These are phyloP conservation scores for Tillus elongatus DNA, from an alignment of 2,888 invertebrate genomes.

Conservation along the genomic window DNA sequence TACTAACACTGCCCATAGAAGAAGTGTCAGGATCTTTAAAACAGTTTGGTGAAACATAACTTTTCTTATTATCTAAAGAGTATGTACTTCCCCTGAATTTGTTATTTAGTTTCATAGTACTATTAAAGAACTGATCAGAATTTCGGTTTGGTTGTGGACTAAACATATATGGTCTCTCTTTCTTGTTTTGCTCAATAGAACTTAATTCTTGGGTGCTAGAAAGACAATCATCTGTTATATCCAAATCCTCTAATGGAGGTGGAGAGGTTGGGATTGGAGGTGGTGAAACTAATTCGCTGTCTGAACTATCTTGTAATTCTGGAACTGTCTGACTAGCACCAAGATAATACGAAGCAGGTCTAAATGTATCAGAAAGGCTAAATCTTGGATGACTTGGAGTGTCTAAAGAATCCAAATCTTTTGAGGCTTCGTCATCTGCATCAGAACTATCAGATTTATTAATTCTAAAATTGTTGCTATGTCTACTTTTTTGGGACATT, in stretches of 20 bases:
- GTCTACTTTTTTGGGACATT: constrained; percentile 41
- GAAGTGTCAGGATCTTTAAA: constrained; percentile 24
- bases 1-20: constrained; percentile 28
- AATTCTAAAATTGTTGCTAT: constrained; percentile 26
- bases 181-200: constrained; percentile 20
- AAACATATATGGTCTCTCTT: constrained; percentile 11
- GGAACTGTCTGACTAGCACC: constrained; percentile 57
- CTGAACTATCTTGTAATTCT: constrained; percentile 69
- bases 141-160: constrained; percentile 19
- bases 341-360: constrained; percentile 80
- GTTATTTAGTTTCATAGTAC: constrained; percentile 18
- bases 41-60: constrained; percentile 18
- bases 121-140: constrained; percentile 28
- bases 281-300: constrained; percentile 69
- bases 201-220: constrained; percentile 18
- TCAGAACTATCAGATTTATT: constrained; percentile 65
- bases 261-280: constrained; percentile 70
- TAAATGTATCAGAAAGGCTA: constrained; percentile 78
- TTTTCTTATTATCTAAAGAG: constrained; percentile 20
- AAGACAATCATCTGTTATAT: constrained; percentile 38
- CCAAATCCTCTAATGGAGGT: constrained; percentile 63
- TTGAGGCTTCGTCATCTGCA: constrained; percentile 73
- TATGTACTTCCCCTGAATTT: constrained; percentile 17
- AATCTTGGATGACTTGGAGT: constrained; percentile 66
- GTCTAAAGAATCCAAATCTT: constrained; percentile 59